These are phyloP conservation scores for Nerophis lumbriciformis DNA, from an alignment of 2,113 vertebrate species.

Conservation along the genomic window DNA sequence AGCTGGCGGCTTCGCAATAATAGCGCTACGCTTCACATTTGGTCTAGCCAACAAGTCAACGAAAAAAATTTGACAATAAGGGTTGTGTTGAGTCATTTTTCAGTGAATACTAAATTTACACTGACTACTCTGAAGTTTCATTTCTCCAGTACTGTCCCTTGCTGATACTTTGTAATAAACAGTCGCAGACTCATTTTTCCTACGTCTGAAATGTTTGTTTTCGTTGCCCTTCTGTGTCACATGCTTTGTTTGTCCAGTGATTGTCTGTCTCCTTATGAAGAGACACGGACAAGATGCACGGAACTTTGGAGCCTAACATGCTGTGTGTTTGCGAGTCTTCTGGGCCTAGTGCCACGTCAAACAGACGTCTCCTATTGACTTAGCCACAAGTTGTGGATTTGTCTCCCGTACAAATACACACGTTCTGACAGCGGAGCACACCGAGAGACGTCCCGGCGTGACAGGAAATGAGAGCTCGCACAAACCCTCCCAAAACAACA, in stretches of 20 bases:
- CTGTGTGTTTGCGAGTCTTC: constrained; percentile 24
- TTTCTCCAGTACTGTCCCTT: no score
- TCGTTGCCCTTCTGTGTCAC: constrained; percentile 7
- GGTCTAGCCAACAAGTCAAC: no score
- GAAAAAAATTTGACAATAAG: no score
- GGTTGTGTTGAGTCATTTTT: no score
- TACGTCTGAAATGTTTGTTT: constrained; percentile 12
- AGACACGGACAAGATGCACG: constrained; percentile 17
- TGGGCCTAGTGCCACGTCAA: constrained; percentile 64
- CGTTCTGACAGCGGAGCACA: constrained; percentile 41
- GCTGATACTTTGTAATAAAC: no score
- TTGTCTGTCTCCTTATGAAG: constrained; percentile 14
- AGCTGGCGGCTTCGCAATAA: no score
- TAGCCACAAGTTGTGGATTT: constrained; percentile 60
- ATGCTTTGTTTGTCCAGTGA: constrained; percentile 24
- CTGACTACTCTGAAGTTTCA: no score
- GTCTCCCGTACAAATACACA: constrained; percentile 41
- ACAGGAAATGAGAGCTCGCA: constrained; percentile 68
- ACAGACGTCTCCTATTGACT: constrained; percentile 63
- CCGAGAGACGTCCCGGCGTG: constrained; percentile 53
- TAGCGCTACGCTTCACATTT: no score
- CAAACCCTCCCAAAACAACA: constrained; percentile 38
- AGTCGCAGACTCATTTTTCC: constrained; percentile 7
- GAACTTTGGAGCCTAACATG: not conserved
- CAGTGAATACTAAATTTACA: no score